Evolutionary conservation across 2,888 invertebrate species (phyloP), one percentile per base, ranked within the genome.

Genomic region (Thereva unica): DNA sequence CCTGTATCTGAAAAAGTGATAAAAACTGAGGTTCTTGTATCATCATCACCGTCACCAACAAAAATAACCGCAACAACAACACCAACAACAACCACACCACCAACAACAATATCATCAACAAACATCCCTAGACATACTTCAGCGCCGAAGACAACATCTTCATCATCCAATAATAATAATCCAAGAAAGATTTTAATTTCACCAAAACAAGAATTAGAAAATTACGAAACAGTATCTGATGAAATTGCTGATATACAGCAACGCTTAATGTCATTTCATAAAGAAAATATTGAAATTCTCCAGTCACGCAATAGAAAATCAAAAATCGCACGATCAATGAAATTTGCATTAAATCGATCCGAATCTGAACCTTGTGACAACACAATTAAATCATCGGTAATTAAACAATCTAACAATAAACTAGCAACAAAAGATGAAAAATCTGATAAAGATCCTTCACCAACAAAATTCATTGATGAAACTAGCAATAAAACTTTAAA

Each of bases 221-320:
- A 56, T 54, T 59, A 37, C 10, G 59, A 61, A 44, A 76, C 75
- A 52, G 74, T 78, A 2, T 77, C 78, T n/a, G 79, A 86, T 72
- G 85, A 86, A 73, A 84, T 85, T 81, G 85, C 84, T 71, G 86
- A 86, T 72, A 85, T 86, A 64, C 86, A 86, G 74, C 85, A 86
- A 72, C 85, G 85, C 71, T 82, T 86, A 69, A 84, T 85, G 72
- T 85, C 85, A 42, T 87, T 87, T 75, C 86, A 87, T 74, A 86
- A 85, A 1, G 86, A 85, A 73, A 87, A 86, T 74, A 86, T 87
- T 69, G 82, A 83, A 70, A 84, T 85, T 72, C 76, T 87, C 52
- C 85, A 85, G 72, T 85, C 86, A 64, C 82, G 86, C 69, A 86
- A 86, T 67, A 86, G 85, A 68, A 86, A 86, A 70, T 70, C 72